Conservation (phyloP, 2,113 vertebrate genomes). For the Tachysurus fulvidraco region DNA sequence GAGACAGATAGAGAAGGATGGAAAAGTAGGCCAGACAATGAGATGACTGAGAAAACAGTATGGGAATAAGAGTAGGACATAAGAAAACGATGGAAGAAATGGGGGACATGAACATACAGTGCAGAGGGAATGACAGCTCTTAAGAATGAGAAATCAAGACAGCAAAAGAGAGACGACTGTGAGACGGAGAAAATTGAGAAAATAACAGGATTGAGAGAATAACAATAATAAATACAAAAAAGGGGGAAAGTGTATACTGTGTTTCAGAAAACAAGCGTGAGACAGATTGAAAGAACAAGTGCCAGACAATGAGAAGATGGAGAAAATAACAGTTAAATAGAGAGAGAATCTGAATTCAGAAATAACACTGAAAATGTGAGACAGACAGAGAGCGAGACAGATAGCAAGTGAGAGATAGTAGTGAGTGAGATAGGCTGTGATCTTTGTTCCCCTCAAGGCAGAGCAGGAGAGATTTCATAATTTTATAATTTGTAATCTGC, state of each 20-base stretch:
- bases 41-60: not conserved
- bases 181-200: not conserved
- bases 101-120: not conserved
- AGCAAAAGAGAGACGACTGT: not conserved
- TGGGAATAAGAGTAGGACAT: not conserved
- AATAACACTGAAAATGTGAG: not conserved
- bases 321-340: not conserved
- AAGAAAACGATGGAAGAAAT: not conserved
- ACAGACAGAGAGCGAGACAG: not conserved
- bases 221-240: not conserved
- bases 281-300: not conserved
- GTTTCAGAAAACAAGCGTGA: not conserved
- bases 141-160: not conserved
- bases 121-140: not conserved
- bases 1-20: not conserved
- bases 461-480: constrained; percentile 26
- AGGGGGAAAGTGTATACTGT: not conserved
- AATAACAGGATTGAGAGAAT: not conserved
- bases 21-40: not conserved
- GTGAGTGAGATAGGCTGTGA: not conserved
- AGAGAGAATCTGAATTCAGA: not conserved
- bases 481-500: constrained; percentile 55
- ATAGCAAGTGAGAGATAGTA: not conserved
- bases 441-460: constrained; percentile 8
- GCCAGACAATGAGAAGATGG: not conserved